These are phyloP conservation scores for Mormyrus hasselquistii DNA, from an alignment of 2,797 vertebrate species.

Conservation along the genomic window DNA sequence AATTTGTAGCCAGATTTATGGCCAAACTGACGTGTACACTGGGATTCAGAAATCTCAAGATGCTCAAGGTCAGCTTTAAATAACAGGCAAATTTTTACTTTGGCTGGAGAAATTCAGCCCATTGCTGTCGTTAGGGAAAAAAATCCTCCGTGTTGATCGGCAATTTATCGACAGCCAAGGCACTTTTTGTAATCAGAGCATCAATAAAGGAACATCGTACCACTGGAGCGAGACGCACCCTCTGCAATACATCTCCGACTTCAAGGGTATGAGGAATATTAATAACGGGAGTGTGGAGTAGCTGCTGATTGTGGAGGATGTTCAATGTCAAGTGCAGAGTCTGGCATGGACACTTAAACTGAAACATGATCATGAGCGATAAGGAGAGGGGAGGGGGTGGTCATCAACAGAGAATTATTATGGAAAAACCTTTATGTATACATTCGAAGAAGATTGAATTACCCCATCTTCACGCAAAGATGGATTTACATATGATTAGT, in stretches of 20 bases:
- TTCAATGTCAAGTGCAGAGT: constrained; percentile 59
- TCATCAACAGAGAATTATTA: neutral
- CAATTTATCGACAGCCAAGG: constrained; percentile 59
- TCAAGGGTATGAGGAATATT: constrained; percentile 46
- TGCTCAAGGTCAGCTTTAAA: constrained; percentile 42
- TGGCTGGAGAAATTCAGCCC: constrained; percentile 31
- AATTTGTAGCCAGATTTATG: constrained; percentile 30
- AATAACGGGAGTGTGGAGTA: constrained; percentile 25
- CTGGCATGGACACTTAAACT: constrained; percentile 37
- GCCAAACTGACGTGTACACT: neutral
- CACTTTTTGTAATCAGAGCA: constrained; percentile 29
- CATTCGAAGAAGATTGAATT: neutral
- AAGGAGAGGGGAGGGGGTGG: neutral
- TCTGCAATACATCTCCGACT: constrained; percentile 47
- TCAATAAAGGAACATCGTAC: neutral
- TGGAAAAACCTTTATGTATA: neutral
- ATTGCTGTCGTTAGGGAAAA: constrained; percentile 12
- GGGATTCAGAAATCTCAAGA: constrained; percentile 22
- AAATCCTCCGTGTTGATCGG: constrained; percentile 38
- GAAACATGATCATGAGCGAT: constrained; percentile 33
- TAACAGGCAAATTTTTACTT: constrained; percentile 30
- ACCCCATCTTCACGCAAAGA: neutral
- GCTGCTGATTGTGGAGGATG: constrained; percentile 58
- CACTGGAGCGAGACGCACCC: neutral
- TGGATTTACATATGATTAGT: constrained; percentile 10